phyloP scores from a whole-genome alignment of 2,888 invertebrate species.

The Apoda limacodes region DNA sequence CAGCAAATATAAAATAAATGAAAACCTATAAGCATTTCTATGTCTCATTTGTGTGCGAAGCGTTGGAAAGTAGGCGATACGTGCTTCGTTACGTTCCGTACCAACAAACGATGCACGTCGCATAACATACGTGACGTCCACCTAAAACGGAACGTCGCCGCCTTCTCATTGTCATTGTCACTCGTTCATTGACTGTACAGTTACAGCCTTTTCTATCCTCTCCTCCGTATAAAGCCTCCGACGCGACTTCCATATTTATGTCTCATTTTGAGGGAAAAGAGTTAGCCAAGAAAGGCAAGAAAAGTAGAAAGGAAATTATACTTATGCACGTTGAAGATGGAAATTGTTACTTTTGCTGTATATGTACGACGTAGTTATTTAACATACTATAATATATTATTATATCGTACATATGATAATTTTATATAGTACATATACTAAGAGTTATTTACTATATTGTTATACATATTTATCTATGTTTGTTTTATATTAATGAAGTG shows the following conservation, averaged over 20 bases:
- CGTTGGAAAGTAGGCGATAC: constrained; percentile 47
- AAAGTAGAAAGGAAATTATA: no score
- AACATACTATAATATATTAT: no score
- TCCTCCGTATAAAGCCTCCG: constrained; percentile 37
- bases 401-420: no score
- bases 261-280: constrained; percentile 40
- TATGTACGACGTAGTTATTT: no score
- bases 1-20: constrained; percentile 8
- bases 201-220: constrained; percentile 45
- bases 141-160: constrained; percentile 40
- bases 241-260: constrained; percentile 57
- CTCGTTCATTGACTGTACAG: constrained; percentile 57
- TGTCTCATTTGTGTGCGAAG: constrained; percentile 38
- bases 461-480: no score
- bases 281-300: no score
- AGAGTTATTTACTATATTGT: no score
- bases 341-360: no score
- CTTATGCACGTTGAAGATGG: no score
- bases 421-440: no score
- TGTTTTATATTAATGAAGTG: no score
- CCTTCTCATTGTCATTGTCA: constrained; percentile 57
- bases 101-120: constrained; percentile 42
- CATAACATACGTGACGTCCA: constrained; percentile 44
- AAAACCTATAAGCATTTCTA: constrained; percentile 16
- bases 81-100: constrained; percentile 28